These are phyloP conservation scores for Stenichneumon culpator DNA, from an alignment of 2,888 invertebrate genomes.

Conservation along the genomic window DNA sequence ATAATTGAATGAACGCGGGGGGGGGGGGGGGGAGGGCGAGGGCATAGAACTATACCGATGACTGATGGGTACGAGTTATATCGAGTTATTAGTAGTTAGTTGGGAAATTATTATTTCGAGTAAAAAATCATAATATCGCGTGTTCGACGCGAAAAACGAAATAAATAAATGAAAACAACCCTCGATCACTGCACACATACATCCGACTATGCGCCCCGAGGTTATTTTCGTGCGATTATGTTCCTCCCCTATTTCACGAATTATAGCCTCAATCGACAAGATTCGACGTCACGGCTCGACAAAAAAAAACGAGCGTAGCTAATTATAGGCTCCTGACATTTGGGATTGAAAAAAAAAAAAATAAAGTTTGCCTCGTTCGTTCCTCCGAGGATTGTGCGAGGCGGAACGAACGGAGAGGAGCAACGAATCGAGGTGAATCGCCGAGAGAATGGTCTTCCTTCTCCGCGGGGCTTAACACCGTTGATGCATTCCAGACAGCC, in stretches of 20 bases:
- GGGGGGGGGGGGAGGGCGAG: neutral
- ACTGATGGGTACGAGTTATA: constrained; percentile 45
- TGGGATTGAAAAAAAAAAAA: neutral
- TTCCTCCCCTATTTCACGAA: neutral
- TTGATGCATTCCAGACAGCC: constrained; percentile 29
- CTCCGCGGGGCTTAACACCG: constrained; percentile 43
- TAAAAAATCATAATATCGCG: neutral
- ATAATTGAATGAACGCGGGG: constrained; percentile 66
- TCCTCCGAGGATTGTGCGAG: constrained; percentile 10
- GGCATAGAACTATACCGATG: neutral
- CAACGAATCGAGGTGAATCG: constrained; percentile 30
- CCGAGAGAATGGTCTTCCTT: constrained; percentile 55
- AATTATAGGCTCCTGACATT: constrained; percentile 32
- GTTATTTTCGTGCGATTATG: neutral
- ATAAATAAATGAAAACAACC: neutral
- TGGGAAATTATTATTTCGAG: constrained; percentile 7
- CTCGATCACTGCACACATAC: neutral
- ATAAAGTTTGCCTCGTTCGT: neutral
- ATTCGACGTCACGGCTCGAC: neutral
- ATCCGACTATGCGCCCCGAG: too few relatives aligned
- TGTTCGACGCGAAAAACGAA: neutral
- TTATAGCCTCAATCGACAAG: neutral
- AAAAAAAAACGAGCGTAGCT: neutral
- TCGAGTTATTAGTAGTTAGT: constrained; percentile 15
- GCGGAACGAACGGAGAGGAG: constrained; percentile 12